Base-by-base conservation (phyloP, 2,113 vertebrate genomes). In the Panthera leo region DNA sequence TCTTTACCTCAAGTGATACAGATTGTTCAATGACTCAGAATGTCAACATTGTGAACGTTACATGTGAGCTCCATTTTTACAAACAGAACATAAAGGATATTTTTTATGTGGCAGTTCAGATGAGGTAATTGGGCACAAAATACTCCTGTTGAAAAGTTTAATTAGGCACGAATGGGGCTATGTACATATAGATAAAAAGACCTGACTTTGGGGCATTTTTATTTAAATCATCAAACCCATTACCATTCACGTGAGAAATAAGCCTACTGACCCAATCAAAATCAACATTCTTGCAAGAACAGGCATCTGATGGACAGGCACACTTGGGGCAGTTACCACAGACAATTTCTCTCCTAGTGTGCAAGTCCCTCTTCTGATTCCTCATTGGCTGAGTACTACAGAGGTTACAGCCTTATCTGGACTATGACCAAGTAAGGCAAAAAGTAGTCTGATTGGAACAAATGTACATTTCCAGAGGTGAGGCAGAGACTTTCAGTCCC, bases 101-200 rank as follows among this genome's bases (percentile, higher is more conserved):
- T 92, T 82, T 96, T 89, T 85, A 78, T 58, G 14, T 75, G 51
- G 48, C 27, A 88, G 34, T 39, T 89, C 34, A 83, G 31, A 79
- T 93, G 63, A 93, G 76, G 39, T 89, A 83, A 94, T 21, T 85
- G 80, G 31, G 8, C 6, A 61, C 82, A 36, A 89, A 65, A 29
- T 94, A 96, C 67, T 96, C 27, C 5, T 68, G 9, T 34, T 90
- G 13, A 80, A 92, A 94, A 75, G 23, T 42, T 53, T 80, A 91
- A 45, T 21, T 76, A 89, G 45, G 7, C 65, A 85, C 19, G 19
- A 29, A 42, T 88, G 67, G 6, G 5, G 5, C 42, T 94, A 91
- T 71, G 14, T 23, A 53, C 42, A 27, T 23, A 55, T n/a, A 86
- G 29, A 42, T 58, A 21, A 83, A 93, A 95, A 80, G 5, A 4